Conservation (phyloP, 1,140 invertebrate genomes). For the Drosophila watanabei region DNA sequence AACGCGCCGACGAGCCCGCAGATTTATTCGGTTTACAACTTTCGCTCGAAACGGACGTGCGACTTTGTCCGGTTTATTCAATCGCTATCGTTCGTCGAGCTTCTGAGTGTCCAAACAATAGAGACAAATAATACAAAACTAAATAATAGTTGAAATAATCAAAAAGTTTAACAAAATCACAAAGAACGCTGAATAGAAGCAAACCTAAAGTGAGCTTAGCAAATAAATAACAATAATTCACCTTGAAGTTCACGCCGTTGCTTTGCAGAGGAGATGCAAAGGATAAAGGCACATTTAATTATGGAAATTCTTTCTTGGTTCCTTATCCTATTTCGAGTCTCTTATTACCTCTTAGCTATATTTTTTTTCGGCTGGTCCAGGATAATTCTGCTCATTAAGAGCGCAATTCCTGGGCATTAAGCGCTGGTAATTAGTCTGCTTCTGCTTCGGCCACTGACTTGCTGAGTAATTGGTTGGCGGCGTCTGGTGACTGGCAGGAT, state of each 20-base stretch:
- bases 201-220: conserved; percentile 44
- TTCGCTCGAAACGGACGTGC: conserved; percentile 74
- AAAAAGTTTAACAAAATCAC: conserved; percentile 5
- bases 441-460: conserved; percentile 1
- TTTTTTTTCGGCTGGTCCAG: neutral
- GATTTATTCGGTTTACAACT: conserved; percentile 80
- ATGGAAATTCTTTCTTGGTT: conserved; percentile 44
- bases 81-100: conserved; percentile 12
- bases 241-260: conserved; percentile 39
- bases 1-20: conserved; percentile 57
- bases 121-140: conserved; percentile 15
- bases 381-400: conserved; percentile 44
- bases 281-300: conserved; percentile 35
- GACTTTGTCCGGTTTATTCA: conserved; percentile 29
- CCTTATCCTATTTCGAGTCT: conserved; percentile 35
- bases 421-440: conserved; percentile 38
- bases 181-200: neutral
- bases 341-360: conserved; percentile 24
- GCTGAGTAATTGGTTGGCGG: conserved; percentile 42
- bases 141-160: conserved; percentile 13
- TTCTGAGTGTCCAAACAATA: conserved; percentile 39
- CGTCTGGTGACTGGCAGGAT: conserved; percentile 36
- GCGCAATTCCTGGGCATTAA: conserved; percentile 34
- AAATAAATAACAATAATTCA: neutral
- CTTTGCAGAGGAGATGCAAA: conserved; percentile 1